These are phyloP conservation scores for Lemur catta DNA, from an alignment of 2,797 vertebrate species.

Conservation along the genomic window DNA sequence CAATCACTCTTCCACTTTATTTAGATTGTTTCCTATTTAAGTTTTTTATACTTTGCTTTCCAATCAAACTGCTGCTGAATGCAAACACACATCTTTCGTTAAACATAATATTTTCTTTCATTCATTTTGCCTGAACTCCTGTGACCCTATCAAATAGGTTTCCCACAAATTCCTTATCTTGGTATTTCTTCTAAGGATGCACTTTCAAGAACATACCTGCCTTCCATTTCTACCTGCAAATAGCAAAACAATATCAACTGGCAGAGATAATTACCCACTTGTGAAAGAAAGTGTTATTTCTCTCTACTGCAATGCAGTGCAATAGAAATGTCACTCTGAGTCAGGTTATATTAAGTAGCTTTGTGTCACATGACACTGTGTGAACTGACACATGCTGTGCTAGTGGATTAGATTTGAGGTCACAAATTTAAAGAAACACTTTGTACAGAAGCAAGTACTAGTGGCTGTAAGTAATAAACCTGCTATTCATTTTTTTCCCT, in stretches of 20 bases:
- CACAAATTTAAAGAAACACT: constrained; percentile 79
- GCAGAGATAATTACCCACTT: constrained; percentile 84
- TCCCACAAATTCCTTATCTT: constrained; percentile 53
- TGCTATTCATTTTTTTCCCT: constrained; percentile 24
- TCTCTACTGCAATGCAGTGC: constrained; percentile 72
- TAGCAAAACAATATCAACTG: constrained; percentile 81
- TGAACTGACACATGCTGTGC: constrained; percentile 83
- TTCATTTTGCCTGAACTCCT: constrained; percentile 53
- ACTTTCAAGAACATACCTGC: constrained; percentile 77
- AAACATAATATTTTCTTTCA: constrained; percentile 73
- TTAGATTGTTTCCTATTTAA: constrained; percentile 53
- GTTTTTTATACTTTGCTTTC: constrained; percentile 67
- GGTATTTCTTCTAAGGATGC: constrained; percentile 75
- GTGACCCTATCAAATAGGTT: constrained; percentile 73
- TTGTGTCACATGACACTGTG: constrained; percentile 79
- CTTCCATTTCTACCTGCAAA: constrained; percentile 83
- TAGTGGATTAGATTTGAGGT: constrained; percentile 81
- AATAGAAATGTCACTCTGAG: constrained; percentile 82
- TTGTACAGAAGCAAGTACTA: constrained; percentile 72
- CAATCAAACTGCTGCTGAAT: constrained; percentile 55
- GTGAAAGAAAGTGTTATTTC: constrained; percentile 81
- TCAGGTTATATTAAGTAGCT: constrained; percentile 83
- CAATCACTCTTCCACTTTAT: constrained; percentile 42
- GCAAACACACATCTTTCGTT: constrained; percentile 63
- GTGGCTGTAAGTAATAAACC: constrained; percentile 62